Evolutionary conservation across 2,113 vertebrate genomes (phyloP).

Genomic region (Narcine bancroftii): DNA sequence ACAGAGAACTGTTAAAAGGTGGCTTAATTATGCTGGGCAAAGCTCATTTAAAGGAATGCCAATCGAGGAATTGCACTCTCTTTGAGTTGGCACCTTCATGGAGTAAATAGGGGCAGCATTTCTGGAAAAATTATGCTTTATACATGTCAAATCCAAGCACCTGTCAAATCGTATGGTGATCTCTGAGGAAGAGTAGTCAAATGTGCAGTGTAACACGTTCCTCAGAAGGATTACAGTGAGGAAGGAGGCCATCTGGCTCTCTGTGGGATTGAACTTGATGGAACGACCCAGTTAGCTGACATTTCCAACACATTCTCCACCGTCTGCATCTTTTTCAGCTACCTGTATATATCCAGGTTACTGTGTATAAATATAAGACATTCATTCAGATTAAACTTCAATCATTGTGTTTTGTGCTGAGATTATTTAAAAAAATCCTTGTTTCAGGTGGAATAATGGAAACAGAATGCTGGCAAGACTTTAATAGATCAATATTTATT

Average conservation of each 20-base stretch:
- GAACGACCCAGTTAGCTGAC: neutral
- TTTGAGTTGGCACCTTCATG: neutral
- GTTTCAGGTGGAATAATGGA: neutral
- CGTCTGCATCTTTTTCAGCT: neutral
- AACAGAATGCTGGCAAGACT: neutral
- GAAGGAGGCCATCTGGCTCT: too few relatives aligned
- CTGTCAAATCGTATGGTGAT: neutral
- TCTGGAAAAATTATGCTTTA: neutral
- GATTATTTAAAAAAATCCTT: neutral
- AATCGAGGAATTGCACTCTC: neutral
- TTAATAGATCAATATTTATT: neutral
- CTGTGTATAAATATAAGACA: neutral
- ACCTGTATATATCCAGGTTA: neutral
- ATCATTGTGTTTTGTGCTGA: neutral
- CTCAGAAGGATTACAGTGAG: neutral
- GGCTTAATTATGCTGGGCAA: neutral
- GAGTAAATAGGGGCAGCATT: neutral
- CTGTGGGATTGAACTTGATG: neutral
- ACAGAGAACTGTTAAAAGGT: neutral
- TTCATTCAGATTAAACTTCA: neutral
- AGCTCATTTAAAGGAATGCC: neutral
- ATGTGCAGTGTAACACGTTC: neutral
- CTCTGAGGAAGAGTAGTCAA: neutral
- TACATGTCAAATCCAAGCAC: neutral
- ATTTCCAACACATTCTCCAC: neutral